phyloP scores from a whole-genome alignment of 2,113 vertebrate genomes.

The Oxyruncus cristatus region DNA sequence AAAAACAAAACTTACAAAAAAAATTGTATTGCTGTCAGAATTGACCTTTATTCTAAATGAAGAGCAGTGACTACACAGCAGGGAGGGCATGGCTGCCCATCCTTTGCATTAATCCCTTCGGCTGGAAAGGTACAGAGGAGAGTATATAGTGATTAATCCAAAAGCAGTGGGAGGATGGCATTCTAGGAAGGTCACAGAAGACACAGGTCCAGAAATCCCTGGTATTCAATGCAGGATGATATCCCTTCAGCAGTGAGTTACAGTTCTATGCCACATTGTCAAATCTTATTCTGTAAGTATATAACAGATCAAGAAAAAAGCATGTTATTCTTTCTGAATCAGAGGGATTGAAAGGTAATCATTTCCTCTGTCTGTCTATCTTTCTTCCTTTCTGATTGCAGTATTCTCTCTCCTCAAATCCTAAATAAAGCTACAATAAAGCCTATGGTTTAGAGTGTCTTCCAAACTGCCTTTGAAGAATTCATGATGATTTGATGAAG shows the following conservation, averaged over 20 bases:
- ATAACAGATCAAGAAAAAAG: conserved; percentile 2
- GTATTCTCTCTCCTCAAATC: conserved; percentile 27
- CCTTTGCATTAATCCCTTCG: background rate
- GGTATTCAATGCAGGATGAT: background rate
- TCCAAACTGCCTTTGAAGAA: conserved; percentile 43
- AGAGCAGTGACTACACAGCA: background rate
- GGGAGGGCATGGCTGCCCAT: background rate
- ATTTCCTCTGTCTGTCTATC: conserved; percentile 25
- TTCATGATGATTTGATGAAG: background rate
- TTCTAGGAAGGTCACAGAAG: background rate
- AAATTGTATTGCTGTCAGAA: background rate
- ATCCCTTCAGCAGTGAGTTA: background rate
- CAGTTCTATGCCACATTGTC: background rate
- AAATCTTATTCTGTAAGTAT: conserved; percentile 9
- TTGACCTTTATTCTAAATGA: conserved; percentile 13
- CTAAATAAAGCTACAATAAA: conserved; percentile 39
- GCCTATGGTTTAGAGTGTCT: conserved; percentile 6
- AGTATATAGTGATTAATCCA: background rate
- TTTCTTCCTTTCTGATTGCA: conserved; percentile 36
- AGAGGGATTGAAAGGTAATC: background rate
- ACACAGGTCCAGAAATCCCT: background rate
- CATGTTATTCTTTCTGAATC: conserved; percentile 47
- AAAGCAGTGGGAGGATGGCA: background rate
- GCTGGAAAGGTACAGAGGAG: background rate
- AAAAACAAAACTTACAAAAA: background rate